Evolutionary conservation across 2,888 invertebrate genomes (phyloP), one percentile per base, ranked within the genome.

Genomic region (Temnothorax rugatulus): DNA sequence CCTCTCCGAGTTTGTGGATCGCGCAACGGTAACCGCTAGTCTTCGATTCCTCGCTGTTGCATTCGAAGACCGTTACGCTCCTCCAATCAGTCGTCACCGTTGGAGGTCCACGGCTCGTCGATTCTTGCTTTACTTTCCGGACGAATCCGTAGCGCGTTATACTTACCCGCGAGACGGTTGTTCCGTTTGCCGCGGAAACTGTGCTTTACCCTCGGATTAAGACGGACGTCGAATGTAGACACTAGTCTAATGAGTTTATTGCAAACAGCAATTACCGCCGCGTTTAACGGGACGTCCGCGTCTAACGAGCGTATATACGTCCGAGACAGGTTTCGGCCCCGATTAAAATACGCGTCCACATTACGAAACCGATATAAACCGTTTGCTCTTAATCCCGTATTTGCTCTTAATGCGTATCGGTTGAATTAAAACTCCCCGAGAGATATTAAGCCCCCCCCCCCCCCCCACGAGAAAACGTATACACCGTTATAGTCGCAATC

Each of bases 61-160:
- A 91, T 92, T 52, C 91, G 87, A 89, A 92, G 88, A 93, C 94
- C 94, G 94, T 94, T 94, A 94, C 93, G 93, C 94, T 94, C 94
- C 94, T 93, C 92, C 92, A 91, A 79, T 83, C 82, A 69, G 69
- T 57, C 76, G 71, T 77, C 68, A 50, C 86, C 83, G 84, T 52
- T 61, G 54, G 84, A 86, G 87, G 87, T 85, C 89, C 91, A 88
- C 92, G 88, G 92, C 52, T 25, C 47, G 41, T 13, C 47, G 87
- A 88, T 88, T 86, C 47, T 4, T 25, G 82, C 25, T 81, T 79
- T 34, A 57, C 57, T 66, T 81, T 81, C 57, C 82, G 41, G 38
- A 44, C 64, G 44, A 82, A 52, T 79, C 54, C 54, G 68, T 2
- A 13, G 41, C 29, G 1, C 25, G 59, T 34, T 21, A 7, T 34